A percentile compares a stretch with the other conserved stretches of the same genome.
Conservation (phyloP, 1,140 invertebrate genomes). For the Maniola jurtina region DNA sequence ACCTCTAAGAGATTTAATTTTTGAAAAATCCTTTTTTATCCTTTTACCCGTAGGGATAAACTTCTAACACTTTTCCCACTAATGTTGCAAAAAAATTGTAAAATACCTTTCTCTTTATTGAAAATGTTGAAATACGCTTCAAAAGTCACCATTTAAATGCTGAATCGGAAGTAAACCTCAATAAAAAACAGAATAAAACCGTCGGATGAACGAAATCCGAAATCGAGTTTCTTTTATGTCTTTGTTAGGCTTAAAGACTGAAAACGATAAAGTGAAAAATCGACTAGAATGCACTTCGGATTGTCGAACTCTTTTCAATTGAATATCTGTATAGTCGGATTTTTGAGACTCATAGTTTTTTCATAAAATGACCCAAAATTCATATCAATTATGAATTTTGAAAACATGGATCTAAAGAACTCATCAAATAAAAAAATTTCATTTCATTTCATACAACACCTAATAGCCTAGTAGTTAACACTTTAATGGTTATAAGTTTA, state of each 20-base stretch:
- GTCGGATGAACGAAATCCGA: slow-evolving; percentile 5
- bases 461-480: no score
- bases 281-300: slow-evolving; percentile 2
- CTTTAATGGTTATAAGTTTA: no score
- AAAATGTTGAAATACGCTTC: not conserved
- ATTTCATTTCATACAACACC: no score
- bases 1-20: no score
- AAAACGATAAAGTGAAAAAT: not conserved
- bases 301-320: not conserved
- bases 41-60: no score
- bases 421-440: no score
- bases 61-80: no score
- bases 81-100: no score
- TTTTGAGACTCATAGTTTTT: not conserved
- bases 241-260: slow-evolving; percentile 2
- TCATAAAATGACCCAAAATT: not conserved
- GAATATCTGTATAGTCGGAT: not conserved
- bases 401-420: no score
- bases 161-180: slow-evolving; percentile 1
- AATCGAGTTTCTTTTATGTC: slow-evolving; percentile 5
- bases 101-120: not conserved
- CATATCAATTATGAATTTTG: no score
- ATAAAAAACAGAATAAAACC: slow-evolving; percentile 7
- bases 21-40: no score
- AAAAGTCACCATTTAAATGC: not conserved